Conservation (phyloP, 2,888 invertebrate species). For the Rhyacophila evoluta region DNA sequence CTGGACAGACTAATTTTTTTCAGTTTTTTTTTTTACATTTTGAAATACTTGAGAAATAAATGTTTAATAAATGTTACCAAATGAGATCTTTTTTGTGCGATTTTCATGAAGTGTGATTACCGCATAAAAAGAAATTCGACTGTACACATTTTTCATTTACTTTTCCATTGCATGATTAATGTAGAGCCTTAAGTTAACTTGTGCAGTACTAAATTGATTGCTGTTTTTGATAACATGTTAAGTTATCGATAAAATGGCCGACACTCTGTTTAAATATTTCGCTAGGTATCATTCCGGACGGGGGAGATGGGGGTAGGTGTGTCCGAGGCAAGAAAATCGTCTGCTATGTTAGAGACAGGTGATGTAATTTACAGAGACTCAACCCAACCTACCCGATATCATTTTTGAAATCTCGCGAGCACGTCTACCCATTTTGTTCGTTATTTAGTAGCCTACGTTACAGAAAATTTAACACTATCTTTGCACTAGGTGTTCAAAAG, state of each 20-base stretch:
- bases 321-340: conserved; percentile 45
- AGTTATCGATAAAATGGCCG: conserved; percentile 16
- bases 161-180: background rate
- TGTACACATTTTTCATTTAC: no score
- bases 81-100: no score
- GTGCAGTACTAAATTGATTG: background rate
- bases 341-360: conserved; percentile 42
- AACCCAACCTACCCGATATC: conserved; percentile 47
- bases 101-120: no score
- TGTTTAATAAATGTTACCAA: no score
- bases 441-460: conserved; percentile 49
- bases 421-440: conserved; percentile 49
- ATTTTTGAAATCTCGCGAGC: conserved; percentile 49
- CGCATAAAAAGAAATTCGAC: no score
- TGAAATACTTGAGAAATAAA: no score
- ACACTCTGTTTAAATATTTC: conserved; percentile 1
- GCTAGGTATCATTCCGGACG: conserved; percentile 5
- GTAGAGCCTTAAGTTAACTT: background rate
- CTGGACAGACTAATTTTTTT: no score
- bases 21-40: no score
- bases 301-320: conserved; percentile 31
- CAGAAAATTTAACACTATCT: conserved; percentile 42
- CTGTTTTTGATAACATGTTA: conserved; percentile 13
- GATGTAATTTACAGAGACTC: conserved; percentile 51
- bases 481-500: conserved; percentile 34